phyloP scores from a whole-genome alignment of 1,140 invertebrate genomes.

The Ceratosolen solmsi region DNA sequence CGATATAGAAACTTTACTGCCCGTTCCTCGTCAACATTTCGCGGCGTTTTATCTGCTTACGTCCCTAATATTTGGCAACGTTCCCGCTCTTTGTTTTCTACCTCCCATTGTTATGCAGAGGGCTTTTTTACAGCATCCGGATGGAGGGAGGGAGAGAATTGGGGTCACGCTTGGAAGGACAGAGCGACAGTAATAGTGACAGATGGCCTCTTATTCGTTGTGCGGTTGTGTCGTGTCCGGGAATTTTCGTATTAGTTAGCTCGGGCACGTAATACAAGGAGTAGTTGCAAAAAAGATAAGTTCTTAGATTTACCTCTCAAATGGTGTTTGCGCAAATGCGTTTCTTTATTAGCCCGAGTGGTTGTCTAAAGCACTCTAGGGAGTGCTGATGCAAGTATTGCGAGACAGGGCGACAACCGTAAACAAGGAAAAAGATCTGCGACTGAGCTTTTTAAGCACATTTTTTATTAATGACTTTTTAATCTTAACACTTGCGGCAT shows the following conservation, averaged over 20 bases:
- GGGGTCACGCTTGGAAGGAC: too few species aligned
- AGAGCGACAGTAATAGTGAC: conserved; percentile 19
- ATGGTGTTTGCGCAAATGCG: too few species aligned
- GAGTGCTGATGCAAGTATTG: too few species aligned
- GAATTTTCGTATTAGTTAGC: conserved; percentile 1
- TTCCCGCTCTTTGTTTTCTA: not conserved
- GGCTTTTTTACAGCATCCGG: not conserved
- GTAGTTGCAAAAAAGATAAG: not conserved
- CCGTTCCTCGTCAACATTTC: not conserved
- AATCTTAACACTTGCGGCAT: too few species aligned
- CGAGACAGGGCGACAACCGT: too few species aligned
- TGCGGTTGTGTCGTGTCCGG: not conserved
- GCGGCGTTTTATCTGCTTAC: not conserved
- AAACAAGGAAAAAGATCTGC: too few species aligned
- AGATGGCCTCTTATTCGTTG: conserved; percentile 37
- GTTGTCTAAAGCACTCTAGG: too few species aligned
- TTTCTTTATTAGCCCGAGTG: too few species aligned
- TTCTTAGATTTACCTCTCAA: not conserved
- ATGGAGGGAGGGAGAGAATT: conserved; percentile 4
- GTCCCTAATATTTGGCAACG: not conserved
- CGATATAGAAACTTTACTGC: not conserved
- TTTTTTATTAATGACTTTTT: too few species aligned
- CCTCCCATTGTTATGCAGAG: not conserved
- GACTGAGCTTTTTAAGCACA: too few species aligned
- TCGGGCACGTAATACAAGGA: not conserved